A percentile compares a stretch with the other conserved stretches of the same genome.
Conservation (phyloP, 2,888 invertebrate genomes). For the Orthosia gothica region DNA sequence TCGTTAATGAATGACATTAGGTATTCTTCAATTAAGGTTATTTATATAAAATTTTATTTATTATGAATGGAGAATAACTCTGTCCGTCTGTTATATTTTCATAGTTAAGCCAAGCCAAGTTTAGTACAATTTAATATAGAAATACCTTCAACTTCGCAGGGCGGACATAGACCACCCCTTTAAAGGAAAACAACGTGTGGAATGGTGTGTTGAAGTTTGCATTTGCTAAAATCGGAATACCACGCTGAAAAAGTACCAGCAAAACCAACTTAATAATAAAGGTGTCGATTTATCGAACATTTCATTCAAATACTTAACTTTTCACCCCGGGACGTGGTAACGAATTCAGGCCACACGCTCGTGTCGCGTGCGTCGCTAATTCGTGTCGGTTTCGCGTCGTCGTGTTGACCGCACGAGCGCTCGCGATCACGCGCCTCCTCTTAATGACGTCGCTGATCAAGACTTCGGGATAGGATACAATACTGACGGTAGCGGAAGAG, state of each 20-base stretch:
- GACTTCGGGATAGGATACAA: conserved; percentile 24
- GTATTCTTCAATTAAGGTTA: background rate
- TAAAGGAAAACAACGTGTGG: too few species aligned
- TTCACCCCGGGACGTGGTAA: conserved; percentile 32
- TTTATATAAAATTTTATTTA: background rate
- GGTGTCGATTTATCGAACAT: conserved; percentile 1
- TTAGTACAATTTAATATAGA: background rate
- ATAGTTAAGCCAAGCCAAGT: background rate
- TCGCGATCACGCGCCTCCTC: conserved; percentile 64
- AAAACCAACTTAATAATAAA: background rate
- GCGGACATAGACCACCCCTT: too few species aligned
- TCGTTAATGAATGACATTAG: conserved; percentile 19
- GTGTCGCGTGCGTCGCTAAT: conserved; percentile 59
- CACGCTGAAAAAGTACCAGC: too few species aligned
- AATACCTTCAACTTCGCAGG: too few species aligned
- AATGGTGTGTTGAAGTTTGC: too few species aligned
- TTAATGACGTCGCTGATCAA: conserved; percentile 70
- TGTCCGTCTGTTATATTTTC: background rate
- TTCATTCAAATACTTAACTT: conserved; percentile 10
- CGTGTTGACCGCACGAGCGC: conserved; percentile 67
- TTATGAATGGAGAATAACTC: background rate
- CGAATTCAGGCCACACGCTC: conserved; percentile 51
- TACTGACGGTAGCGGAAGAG: conserved; percentile 20
- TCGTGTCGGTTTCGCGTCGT: conserved; percentile 51
- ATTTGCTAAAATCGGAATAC: too few species aligned